Conservation (phyloP, 2,797 vertebrate species). For the Ficedula albicollis region DNA sequence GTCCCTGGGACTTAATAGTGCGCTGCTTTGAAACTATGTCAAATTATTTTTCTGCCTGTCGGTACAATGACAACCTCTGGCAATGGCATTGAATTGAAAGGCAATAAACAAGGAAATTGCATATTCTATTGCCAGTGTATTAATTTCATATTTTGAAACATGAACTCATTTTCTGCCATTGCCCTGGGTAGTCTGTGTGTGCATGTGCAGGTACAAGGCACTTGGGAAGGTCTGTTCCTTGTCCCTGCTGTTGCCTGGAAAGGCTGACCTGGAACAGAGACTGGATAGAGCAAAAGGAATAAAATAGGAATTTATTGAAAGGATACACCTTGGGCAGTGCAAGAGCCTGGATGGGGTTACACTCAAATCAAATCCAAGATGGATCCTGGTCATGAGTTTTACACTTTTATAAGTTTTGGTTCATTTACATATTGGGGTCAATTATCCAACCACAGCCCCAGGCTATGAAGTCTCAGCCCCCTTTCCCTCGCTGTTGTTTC, state of each 20-base stretch:
- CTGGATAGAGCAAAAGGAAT: too few relatives aligned
- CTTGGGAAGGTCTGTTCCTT: neutral
- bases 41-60: slow-evolving; percentile 27
- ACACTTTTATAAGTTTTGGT: too few relatives aligned
- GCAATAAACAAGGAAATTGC: slow-evolving; percentile 29
- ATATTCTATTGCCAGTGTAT: slow-evolving; percentile 2
- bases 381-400: too few relatives aligned
- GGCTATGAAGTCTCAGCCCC: too few relatives aligned
- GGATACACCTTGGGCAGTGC: too few relatives aligned
- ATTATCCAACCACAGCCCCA: too few relatives aligned
- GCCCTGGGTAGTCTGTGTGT: neutral
- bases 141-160: neutral
- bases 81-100: neutral
- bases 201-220: neutral
- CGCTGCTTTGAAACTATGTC: neutral
- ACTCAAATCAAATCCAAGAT: too few relatives aligned
- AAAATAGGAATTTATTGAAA: too few relatives aligned
- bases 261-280: too few relatives aligned
- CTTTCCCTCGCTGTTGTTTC: too few relatives aligned
- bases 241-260: neutral
- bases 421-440: too few relatives aligned
- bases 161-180: neutral
- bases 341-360: too few relatives aligned
- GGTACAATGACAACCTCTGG: slow-evolving; percentile 33
- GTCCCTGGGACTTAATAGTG: neutral